Evolutionary conservation across 2,888 invertebrate genomes (phyloP).

Genomic region (Axea sp.): DNA sequence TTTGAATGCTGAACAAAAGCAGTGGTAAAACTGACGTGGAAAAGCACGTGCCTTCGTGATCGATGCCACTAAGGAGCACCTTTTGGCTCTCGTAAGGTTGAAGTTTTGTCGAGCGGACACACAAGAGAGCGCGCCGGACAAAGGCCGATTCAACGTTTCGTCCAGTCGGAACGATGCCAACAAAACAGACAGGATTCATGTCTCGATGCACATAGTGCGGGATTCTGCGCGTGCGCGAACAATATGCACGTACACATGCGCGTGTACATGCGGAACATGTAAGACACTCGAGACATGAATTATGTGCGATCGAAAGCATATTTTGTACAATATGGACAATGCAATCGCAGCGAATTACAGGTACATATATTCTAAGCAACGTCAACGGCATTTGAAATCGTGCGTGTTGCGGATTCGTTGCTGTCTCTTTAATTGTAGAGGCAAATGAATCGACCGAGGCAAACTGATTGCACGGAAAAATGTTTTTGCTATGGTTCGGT

Average conservation of each 20-base stretch:
- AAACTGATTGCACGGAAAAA: no score
- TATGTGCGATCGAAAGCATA: constrained; percentile 58
- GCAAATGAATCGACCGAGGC: constrained; percentile 24
- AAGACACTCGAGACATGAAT: constrained; percentile 54
- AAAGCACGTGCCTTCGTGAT: constrained; percentile 58
- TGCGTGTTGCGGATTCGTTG: constrained; percentile 18
- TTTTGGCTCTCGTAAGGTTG: constrained; percentile 33
- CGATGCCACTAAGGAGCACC: constrained; percentile 44
- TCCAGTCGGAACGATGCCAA: constrained; percentile 69
- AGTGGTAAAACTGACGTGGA: constrained; percentile 28
- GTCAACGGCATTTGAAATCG: constrained; percentile 23
- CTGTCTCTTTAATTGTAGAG: constrained; percentile 36
- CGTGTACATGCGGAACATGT: constrained; percentile 29
- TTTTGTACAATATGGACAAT: constrained; percentile 63
- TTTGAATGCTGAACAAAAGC: constrained; percentile 9
- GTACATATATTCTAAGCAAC: constrained; percentile 57
- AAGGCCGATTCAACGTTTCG: constrained; percentile 65
- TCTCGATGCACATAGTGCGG: constrained; percentile 73
- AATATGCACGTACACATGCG: constrained; percentile 39
- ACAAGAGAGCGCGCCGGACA: constrained; percentile 55
- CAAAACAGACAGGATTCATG: constrained; percentile 79
- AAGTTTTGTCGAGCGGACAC: constrained; percentile 38
- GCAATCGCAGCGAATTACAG: constrained; percentile 62
- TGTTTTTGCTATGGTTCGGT: no score
- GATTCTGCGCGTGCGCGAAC: constrained; percentile 44